phyloP scores from a whole-genome alignment of 2,888 invertebrate genomes.

The Dynastes hyllus region DNA sequence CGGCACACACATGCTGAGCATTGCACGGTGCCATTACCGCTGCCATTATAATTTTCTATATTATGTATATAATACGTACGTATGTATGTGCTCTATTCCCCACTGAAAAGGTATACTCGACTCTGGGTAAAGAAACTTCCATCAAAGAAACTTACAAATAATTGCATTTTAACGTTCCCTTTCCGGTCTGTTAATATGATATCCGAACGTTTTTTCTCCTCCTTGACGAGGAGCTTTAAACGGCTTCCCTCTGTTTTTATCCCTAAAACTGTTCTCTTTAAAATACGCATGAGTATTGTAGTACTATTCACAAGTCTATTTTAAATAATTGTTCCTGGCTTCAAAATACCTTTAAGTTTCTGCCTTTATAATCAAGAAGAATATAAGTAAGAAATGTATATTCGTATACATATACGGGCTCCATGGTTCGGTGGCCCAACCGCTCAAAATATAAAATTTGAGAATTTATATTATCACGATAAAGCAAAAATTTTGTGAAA shows the following conservation, averaged over 20 bases:
- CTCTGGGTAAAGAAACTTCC: conserved; percentile 50
- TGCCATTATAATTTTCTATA: conserved; percentile 51
- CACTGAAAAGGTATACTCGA: conserved; percentile 53
- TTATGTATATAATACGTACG: conserved; percentile 19
- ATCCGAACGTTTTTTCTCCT: conserved; percentile 51
- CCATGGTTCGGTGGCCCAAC: no score
- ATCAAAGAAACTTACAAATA: conserved; percentile 59
- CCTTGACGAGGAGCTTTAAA: conserved; percentile 26
- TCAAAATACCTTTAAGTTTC: background rate
- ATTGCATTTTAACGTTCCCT: conserved; percentile 68
- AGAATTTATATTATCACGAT: no score
- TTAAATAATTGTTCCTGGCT: background rate
- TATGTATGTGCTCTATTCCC: conserved; percentile 23
- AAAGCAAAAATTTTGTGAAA: no score
- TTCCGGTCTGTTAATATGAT: conserved; percentile 68
- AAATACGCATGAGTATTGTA: background rate
- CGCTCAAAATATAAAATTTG: no score
- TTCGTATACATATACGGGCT: no score
- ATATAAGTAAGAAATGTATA: no score
- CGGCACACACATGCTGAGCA: conserved; percentile 50
- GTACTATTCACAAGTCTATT: no score
- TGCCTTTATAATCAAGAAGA: no score
- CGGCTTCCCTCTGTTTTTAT: conserved; percentile 39
- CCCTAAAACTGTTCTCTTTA: conserved; percentile 6
- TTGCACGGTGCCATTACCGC: conserved; percentile 52